Evolutionary conservation across 2,797 vertebrate genomes (phyloP).

Genomic region (Clarias pachynema): DNA sequence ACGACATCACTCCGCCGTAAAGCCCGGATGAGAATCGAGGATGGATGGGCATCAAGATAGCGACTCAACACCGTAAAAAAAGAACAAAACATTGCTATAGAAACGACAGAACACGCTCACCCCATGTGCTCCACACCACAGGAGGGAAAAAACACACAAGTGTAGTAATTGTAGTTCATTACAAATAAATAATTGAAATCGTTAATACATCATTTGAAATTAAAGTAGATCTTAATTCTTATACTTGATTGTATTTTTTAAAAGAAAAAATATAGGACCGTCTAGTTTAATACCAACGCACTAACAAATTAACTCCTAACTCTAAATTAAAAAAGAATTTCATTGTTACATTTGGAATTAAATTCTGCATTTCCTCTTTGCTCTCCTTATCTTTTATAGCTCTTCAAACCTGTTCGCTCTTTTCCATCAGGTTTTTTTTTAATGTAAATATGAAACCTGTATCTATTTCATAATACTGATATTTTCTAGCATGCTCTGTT

Average conservation of each 20-base stretch:
- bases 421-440: not conserved
- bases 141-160: no score
- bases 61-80: no score
- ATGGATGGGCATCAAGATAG: no score
- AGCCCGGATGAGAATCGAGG: no score
- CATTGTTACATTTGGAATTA: not conserved
- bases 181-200: not conserved
- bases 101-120: no score
- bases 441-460: not conserved
- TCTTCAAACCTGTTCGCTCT: not conserved
- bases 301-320: not conserved
- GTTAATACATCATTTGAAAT: not conserved
- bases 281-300: not conserved
- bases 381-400: not conserved
- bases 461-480: not conserved
- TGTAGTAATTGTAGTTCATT: not conserved
- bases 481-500: not conserved
- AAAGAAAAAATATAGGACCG: not conserved
- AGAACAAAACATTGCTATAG: no score
- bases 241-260: not conserved
- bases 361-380: not conserved
- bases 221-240: not conserved
- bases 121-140: no score
- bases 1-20: no score
- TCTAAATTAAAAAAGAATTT: not conserved